Conservation (phyloP, 1,140 invertebrate species). For the Leptoteleia sp. region DNA sequence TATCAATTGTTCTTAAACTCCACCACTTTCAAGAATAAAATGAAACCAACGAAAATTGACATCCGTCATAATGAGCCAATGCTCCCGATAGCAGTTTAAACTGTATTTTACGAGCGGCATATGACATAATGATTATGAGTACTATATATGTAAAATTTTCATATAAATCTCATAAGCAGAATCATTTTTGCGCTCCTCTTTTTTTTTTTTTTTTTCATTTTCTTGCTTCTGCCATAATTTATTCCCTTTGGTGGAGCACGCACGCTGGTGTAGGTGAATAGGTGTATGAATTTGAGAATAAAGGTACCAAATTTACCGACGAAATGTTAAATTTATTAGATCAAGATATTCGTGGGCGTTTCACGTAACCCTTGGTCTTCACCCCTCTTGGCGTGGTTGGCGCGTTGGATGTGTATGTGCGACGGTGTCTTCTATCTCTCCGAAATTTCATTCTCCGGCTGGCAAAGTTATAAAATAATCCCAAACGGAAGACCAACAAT, state of each 20-base stretch:
- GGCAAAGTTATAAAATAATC: conserved; percentile 12
- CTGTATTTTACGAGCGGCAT: not conserved
- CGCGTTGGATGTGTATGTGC: conserved; percentile 20
- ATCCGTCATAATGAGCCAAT: too few relatives aligned
- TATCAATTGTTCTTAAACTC: too few relatives aligned
- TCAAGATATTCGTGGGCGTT: conserved; percentile 81
- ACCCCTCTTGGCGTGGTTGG: conserved; percentile 69
- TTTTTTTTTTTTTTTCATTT: too few relatives aligned
- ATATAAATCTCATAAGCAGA: conserved; percentile 35
- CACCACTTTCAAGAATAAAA: too few relatives aligned
- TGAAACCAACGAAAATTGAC: too few relatives aligned
- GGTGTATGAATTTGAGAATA: conserved; percentile 67
- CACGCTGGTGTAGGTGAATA: conserved; percentile 40
- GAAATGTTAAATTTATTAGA: conserved; percentile 82
- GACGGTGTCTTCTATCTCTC: conserved; percentile 44
- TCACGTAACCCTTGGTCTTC: conserved; percentile 72
- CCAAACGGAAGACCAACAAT: not conserved
- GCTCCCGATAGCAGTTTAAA: too few relatives aligned
- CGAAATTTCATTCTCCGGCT: conserved; percentile 42
- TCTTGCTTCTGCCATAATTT: conserved; percentile 38
- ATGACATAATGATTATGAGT: conserved; percentile 1
- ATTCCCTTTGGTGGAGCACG: conserved; percentile 22
- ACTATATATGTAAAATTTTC: conserved; percentile 26
- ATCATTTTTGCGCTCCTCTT: conserved; percentile 27
- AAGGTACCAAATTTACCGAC: conserved; percentile 78